phyloP scores from a whole-genome alignment of 2,888 invertebrate species.

The Athetis lepigone region DNA sequence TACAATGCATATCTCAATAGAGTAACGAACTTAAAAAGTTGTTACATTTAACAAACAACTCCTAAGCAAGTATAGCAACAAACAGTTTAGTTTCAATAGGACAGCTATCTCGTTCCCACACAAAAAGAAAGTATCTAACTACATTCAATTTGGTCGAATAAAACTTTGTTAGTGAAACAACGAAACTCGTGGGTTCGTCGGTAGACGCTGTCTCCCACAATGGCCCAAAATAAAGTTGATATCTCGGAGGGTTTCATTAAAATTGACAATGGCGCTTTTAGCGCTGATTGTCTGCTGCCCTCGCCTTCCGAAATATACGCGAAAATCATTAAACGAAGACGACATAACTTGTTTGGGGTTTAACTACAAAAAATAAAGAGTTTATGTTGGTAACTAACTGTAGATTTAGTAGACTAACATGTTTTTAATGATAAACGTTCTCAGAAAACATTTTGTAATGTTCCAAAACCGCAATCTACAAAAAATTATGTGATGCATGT shows the following conservation, averaged over 20 bases:
- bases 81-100: conserved; percentile 41
- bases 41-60: conserved; percentile 1
- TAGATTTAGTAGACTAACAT: conserved; percentile 38
- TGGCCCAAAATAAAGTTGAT: conserved; percentile 66
- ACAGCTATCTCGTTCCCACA: conserved; percentile 26
- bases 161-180: conserved; percentile 51
- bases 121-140: conserved; percentile 52
- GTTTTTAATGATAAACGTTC: no score
- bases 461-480: no score
- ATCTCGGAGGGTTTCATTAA: conserved; percentile 70
- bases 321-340: conserved; percentile 62
- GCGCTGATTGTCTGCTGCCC: conserved; percentile 63
- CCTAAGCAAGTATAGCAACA: not conserved
- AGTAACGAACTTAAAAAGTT: not conserved
- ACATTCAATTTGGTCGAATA: conserved; percentile 54
- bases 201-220: conserved; percentile 49
- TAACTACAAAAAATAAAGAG: conserved; percentile 50
- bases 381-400: conserved; percentile 37
- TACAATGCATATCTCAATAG: no score
- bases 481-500: no score
- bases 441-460: no score
- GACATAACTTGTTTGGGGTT: conserved; percentile 59
- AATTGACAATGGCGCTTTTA: conserved; percentile 70
- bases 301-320: conserved; percentile 55
- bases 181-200: conserved; percentile 37